phyloP scores from a whole-genome alignment of 2,113 vertebrate genomes.

The Oxygymnocypris stewartii region DNA sequence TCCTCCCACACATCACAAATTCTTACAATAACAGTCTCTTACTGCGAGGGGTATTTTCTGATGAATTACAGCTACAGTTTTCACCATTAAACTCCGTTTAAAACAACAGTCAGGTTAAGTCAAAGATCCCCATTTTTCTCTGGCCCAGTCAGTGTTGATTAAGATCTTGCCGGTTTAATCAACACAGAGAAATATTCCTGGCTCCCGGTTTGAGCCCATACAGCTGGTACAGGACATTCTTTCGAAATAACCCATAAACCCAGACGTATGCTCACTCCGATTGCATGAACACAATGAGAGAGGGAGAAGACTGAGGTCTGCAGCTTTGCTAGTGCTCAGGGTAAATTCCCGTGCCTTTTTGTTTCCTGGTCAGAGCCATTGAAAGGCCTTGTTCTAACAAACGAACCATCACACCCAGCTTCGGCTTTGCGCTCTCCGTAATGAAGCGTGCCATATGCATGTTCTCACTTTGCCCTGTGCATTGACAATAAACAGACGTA shows the following conservation, averaged over 20 bases:
- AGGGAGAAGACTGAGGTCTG: background rate
- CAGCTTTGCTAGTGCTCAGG: conserved; percentile 23
- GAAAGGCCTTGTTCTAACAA: conserved; percentile 51
- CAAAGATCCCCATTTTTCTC: conserved; percentile 40
- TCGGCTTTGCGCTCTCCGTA: conserved; percentile 37
- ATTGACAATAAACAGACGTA: conserved; percentile 58
- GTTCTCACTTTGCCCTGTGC: conserved; percentile 51
- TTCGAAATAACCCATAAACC: conserved; percentile 40
- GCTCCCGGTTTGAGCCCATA: conserved; percentile 52
- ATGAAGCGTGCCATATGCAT: conserved; percentile 51
- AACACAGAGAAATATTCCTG: conserved; percentile 50
- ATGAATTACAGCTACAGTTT: conserved; percentile 27
- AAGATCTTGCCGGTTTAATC: conserved; percentile 59
- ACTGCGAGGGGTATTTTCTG: conserved; percentile 32
- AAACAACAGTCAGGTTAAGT: conserved; percentile 37
- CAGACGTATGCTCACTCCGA: conserved; percentile 33
- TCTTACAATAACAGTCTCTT: conserved; percentile 47
- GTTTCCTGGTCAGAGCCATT: conserved; percentile 37
- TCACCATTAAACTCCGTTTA: conserved; percentile 38
- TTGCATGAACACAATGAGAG: conserved; percentile 32
- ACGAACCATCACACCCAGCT: conserved; percentile 57
- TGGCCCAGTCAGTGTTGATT: conserved; percentile 53
- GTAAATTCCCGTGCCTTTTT: conserved; percentile 50
- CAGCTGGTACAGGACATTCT: conserved; percentile 45
- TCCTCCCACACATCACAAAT: conserved; percentile 15